Evolutionary conservation across 1,140 invertebrate genomes (phyloP).

Genomic region (Oedothorax gibbosus): DNA sequence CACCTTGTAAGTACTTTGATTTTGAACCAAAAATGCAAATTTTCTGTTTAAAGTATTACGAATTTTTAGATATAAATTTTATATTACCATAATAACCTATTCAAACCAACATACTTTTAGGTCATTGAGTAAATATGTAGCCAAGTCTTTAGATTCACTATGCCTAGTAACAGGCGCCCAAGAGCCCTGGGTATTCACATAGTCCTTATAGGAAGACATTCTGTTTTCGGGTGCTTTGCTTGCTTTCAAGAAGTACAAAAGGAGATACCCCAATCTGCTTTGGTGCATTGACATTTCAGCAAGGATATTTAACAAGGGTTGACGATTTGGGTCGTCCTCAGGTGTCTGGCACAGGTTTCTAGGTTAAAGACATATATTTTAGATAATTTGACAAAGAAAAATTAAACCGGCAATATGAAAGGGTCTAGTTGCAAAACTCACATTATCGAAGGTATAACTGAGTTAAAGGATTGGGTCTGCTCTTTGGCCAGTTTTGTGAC

Average conservation of each 20-base stretch:
- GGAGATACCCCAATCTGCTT: conserved; percentile 82
- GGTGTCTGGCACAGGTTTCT: conserved; percentile 78
- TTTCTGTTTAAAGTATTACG: not conserved
- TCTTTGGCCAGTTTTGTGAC: too few relatives aligned
- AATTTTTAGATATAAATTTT: not conserved
- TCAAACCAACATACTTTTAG: conserved; percentile 60
- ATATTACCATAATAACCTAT: not conserved
- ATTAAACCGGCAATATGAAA: not conserved
- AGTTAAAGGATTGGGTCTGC: too few relatives aligned
- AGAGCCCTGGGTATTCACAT: conserved; percentile 59
- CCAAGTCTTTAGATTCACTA: conserved; percentile 63
- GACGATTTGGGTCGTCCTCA: conserved; percentile 81
- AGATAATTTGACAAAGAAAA: conserved; percentile 47
- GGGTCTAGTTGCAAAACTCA: too few relatives aligned
- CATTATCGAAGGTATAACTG: too few relatives aligned
- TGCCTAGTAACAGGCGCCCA: conserved; percentile 58
- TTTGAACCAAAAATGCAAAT: not conserved
- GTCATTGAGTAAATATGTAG: conserved; percentile 62
- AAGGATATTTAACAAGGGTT: conserved; percentile 78
- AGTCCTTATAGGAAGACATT: conserved; percentile 64
- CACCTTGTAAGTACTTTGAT: too few relatives aligned
- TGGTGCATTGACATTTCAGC: conserved; percentile 78
- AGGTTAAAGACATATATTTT: conserved; percentile 64
- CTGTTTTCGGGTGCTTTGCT: conserved; percentile 67
- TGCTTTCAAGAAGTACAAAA: conserved; percentile 88